Conservation (phyloP, 2,797 vertebrate species). For the Lepus oiostolus region DNA sequence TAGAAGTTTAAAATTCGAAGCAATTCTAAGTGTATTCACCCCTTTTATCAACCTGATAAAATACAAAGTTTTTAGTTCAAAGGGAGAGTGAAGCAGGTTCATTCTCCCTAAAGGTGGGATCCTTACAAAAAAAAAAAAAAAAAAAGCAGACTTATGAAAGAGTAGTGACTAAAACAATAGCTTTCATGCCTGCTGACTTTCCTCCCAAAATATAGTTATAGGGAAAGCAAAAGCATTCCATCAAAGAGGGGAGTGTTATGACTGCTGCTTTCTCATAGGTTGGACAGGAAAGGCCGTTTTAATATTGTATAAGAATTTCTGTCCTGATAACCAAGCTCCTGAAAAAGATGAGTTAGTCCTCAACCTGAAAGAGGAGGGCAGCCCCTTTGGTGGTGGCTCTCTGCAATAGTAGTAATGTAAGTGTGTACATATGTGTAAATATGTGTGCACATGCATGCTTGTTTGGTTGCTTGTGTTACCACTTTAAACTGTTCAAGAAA, state of each 20-base stretch:
- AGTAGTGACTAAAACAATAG: neutral
- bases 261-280: neutral
- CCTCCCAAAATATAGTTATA: neutral
- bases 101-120: neutral
- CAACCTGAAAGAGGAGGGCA: neutral
- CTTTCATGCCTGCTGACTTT: neutral
- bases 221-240: neutral
- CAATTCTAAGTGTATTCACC: neutral
- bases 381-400: neutral
- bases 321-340: neutral
- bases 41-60: slow-evolving; percentile 26
- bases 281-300: neutral
- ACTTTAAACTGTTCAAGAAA: neutral
- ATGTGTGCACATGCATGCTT: neutral
- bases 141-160: neutral
- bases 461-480: neutral
- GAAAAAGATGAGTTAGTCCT: neutral
- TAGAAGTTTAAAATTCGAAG: slow-evolving; percentile 29
- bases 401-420: neutral
- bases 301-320: neutral
- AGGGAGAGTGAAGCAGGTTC: neutral
- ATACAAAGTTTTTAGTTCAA: neutral
- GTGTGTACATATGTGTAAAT: neutral
- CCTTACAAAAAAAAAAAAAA: neutral
- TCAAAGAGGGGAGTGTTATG: neutral